Percentiles rank a stretch among this genome's conserved stretches.
phyloP scores from a whole-genome alignment of 2,888 invertebrate species.

The Spodoptera exigua region DNA sequence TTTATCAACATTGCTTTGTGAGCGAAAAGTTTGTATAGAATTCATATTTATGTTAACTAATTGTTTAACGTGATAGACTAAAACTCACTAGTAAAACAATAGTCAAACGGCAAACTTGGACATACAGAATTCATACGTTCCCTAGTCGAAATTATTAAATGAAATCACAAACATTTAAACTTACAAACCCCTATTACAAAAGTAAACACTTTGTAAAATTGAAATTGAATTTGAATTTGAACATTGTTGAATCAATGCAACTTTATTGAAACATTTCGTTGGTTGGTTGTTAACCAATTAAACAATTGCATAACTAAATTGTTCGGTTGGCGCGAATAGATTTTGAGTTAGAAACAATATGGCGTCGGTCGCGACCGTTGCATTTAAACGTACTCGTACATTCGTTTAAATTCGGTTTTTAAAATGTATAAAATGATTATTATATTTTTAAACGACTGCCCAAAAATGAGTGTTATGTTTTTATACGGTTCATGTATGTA shows the following conservation, averaged over 20 bases:
- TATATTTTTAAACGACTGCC: too few species aligned
- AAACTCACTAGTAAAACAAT: too few species aligned
- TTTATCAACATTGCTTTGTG: too few species aligned
- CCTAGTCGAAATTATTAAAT: slow-evolving; percentile 42
- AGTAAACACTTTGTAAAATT: slow-evolving; percentile 40
- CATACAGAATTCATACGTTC: slow-evolving; percentile 32
- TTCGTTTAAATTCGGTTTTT: slow-evolving; percentile 63
- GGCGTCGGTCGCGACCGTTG: slow-evolving; percentile 63
- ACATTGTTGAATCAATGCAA: slow-evolving; percentile 56
- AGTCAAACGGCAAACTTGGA: slow-evolving; percentile 24
- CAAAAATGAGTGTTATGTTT: too few species aligned
- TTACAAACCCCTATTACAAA: slow-evolving; percentile 48
- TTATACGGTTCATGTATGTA: too few species aligned
- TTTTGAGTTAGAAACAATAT: slow-evolving; percentile 68
- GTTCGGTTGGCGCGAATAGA: slow-evolving; percentile 54
- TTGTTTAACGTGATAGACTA: too few species aligned
- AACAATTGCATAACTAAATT: slow-evolving; percentile 67
- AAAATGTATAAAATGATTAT: too few species aligned
- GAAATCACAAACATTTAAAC: slow-evolving; percentile 41
- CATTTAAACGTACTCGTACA: slow-evolving; percentile 69
- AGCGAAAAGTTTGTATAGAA: too few species aligned
- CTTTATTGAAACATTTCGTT: slow-evolving; percentile 67
- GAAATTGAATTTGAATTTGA: slow-evolving; percentile 51
- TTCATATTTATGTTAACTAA: too few species aligned
- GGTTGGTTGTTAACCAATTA: slow-evolving; percentile 71